A percentile compares a stretch with the other conserved stretches of the same genome.
Conservation (phyloP, 35 echinoderm and acorn worm species). For the Ophioderma brevispina region DNA sequence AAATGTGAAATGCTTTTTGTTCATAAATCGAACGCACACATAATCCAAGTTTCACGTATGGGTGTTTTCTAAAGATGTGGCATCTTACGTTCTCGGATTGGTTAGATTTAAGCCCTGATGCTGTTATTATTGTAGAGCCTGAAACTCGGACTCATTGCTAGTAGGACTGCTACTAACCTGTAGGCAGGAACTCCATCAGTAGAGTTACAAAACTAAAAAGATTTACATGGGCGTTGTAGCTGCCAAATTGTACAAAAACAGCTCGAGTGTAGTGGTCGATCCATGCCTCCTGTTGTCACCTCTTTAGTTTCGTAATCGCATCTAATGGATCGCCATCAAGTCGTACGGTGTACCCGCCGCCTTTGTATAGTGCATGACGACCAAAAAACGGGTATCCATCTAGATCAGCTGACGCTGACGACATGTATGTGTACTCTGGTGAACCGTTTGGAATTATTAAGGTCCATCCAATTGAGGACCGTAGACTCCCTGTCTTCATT, state of each 20-base stretch:
- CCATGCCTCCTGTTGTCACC: constrained; percentile 72
- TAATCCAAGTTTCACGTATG: no score
- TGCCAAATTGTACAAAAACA: constrained; percentile 79
- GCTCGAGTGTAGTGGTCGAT: constrained; percentile 78
- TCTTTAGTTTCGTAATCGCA: background rate
- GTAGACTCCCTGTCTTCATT: constrained; percentile 49
- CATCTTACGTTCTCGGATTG: no score
- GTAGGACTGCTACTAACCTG: constrained; percentile 10
- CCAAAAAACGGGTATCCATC: constrained; percentile 87
- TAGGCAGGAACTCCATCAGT: constrained; percentile 18
- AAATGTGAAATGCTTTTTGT: no score
- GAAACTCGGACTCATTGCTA: no score
- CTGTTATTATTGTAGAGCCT: no score
- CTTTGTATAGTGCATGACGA: constrained; percentile 66
- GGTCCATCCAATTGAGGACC: constrained; percentile 49
- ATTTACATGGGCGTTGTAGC: constrained; percentile 78
- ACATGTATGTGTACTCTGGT: constrained; percentile 66
- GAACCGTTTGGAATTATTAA: constrained; percentile 39
- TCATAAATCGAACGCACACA: no score
- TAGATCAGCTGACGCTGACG: constrained; percentile 38
- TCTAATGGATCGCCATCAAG: constrained; percentile 21
- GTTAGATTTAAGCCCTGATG: no score
- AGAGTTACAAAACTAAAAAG: constrained; percentile 52
- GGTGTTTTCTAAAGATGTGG: no score
- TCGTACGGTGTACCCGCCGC: constrained; percentile 77